Conservation (phyloP, 2,113 vertebrate species). For the Nyctibius bracteatus region DNA sequence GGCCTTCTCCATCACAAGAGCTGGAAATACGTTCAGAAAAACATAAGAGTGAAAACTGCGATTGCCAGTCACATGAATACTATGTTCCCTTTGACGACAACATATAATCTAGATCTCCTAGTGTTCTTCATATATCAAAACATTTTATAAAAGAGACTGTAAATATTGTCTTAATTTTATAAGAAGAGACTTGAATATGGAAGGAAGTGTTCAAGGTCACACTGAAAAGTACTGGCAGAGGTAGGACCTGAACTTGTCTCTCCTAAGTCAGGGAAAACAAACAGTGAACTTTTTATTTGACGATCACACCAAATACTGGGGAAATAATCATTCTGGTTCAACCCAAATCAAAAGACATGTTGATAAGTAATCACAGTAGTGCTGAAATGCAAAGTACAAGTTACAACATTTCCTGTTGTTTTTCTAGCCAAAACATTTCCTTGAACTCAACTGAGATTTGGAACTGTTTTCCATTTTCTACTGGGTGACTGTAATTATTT, state of each 20-base stretch:
- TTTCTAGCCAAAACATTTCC: neutral
- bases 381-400: neutral
- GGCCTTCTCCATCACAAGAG: neutral
- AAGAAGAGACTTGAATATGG: neutral
- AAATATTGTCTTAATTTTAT: neutral
- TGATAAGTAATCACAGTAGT: neutral
- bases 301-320: neutral
- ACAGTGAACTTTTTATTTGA: neutral
- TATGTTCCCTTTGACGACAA: neutral
- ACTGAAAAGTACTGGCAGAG: neutral
- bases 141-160: neutral
- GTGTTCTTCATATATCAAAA: neutral
- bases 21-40: neutral
- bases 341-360: neutral
- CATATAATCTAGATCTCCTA: neutral
- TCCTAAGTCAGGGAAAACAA: neutral
- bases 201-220: neutral
- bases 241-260: neutral
- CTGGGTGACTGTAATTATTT: neutral
- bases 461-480: neutral
- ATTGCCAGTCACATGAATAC: neutral
- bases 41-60: neutral
- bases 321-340: neutral
- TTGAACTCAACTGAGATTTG: neutral
- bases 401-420: neutral